Base-by-base conservation (phyloP, 2,888 invertebrate species). In the Lasioglossum lativentre region DNA sequence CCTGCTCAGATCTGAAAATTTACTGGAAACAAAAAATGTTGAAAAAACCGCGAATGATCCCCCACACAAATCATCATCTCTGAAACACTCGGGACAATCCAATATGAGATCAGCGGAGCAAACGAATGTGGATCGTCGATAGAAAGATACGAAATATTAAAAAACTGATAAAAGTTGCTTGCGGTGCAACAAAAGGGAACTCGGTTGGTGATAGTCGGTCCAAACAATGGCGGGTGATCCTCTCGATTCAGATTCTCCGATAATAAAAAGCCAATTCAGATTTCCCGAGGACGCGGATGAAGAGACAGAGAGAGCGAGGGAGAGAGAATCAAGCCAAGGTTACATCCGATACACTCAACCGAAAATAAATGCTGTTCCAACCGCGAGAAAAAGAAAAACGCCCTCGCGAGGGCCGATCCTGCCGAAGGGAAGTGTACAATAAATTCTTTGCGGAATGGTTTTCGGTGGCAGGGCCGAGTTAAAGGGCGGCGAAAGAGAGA, bases 401-500 rank as follows among this genome's bases (percentile, higher is more conserved):
- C n/a, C 40, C 70, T 40, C 40, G 38, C 38, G n/a, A 38, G 40
- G 40, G n/a, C 23, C n/a, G 70, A 40, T 75, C 40, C 63, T 71
- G 59, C 23, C 27, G n/a, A 38, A n/a, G 5, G 34, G 73, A 52
- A 45, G 76, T 23, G 74, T 59, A 81, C 56, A 82, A 80, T 75
- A 42, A 77, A 86, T 84, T 78, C 82, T 75, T 63, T 34, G 79
- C 47, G 45, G 72, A 66, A 83, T 56, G 85, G 82, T 86, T 85
- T 75, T 40, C 85, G 79, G 75, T 63, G 81, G 78, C 45, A 86
- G 83, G 75, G 45, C 70, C n/a, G 82, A 84, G 82, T 88, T 87
- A 86, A 85, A 87, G 85, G 78, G 80, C 75, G 74, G 40, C 30
- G 85, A 88, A 80, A 84, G 88, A 85, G 84, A 86, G 30, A 63